Base-by-base conservation (phyloP, 1,140 invertebrate species). In the Aplysia californica region DNA sequence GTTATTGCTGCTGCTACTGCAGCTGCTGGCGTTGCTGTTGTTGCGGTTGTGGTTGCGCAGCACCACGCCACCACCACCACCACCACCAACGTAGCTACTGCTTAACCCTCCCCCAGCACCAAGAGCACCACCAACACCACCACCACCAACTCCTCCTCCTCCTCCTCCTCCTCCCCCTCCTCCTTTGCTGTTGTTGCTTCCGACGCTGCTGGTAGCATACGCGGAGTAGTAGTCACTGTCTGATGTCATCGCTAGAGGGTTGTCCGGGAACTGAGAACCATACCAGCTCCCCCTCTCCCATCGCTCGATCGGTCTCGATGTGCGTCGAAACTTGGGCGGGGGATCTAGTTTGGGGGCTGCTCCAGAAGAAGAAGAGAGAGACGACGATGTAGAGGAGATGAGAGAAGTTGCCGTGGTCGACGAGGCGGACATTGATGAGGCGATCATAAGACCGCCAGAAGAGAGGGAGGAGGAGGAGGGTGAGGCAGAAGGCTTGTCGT, bases 291-390 rank as follows among this genome's bases (percentile, higher is more conserved):
- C 71, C 33, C 71, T 26, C 56, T 75, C 77, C 29, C 64, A 75
- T 3, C 71, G 36, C 23, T 74, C 71, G 4, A 68, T 59, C 10
- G 38, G 65, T 50, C 75, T 35, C 0, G 50, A 44, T 1, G 79
- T 50, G 33, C 79, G 58, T 21, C 50, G 70, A n/a, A 75, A 76
- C 35, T 76, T 74, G 1, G 86, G 85, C 10, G 86, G 86, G 3
- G 86, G 86, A 41, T 84, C 85, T 2, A 87, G 75, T 50, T 83
- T 85, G 29, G 86, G 86, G 6, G 82, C 69, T 4, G 82, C 81
- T 20, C 38, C 66, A 29, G 21, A 23, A 1, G 66, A 23, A 18
- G 66, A 26, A 21, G 20, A 23, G 20, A 3, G 3, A 15, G 33
- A 39, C 4, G 66, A 68, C 2, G 35, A 6, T n/a, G 65, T n/a